These are phyloP conservation scores for Hippotragus niger DNA, from an alignment of 2,113 vertebrate genomes.

Conservation along the genomic window DNA sequence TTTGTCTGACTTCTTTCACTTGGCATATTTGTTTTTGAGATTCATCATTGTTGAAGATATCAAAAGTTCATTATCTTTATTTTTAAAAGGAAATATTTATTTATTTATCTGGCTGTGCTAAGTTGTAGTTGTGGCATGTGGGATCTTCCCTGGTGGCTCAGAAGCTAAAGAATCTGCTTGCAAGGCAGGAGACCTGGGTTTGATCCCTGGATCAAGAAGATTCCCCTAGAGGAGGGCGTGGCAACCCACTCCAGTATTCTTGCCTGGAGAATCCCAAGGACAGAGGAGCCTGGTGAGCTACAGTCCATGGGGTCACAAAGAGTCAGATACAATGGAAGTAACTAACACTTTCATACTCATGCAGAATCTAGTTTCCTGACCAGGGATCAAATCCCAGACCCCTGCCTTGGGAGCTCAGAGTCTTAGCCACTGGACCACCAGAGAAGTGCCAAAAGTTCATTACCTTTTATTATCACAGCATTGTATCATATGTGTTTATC, in stretches of 20 bases:
- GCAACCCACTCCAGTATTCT: neutral
- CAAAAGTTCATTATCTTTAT: neutral
- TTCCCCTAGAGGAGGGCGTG: neutral
- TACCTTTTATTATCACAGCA: too few relatives aligned
- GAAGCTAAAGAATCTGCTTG: neutral
- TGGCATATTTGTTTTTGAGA: neutral
- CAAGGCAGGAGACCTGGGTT: neutral
- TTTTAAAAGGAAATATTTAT: neutral
- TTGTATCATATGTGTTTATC: neutral
- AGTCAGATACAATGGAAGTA: neutral
- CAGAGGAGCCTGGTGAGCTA: neutral
- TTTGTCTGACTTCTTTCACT: neutral
- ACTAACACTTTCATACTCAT: neutral
- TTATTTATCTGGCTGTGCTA: neutral
- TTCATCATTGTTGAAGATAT: neutral
- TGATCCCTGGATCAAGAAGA: neutral
- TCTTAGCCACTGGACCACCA: neutral
- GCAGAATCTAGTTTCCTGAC: neutral
- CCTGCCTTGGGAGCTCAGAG: neutral
- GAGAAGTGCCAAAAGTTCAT: neutral
- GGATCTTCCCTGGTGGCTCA: neutral
- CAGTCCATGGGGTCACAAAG: neutral
- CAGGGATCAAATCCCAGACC: neutral
- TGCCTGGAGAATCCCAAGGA: neutral
- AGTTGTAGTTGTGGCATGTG: neutral